Base-by-base conservation (phyloP, 2,113 vertebrate genomes). In the Sphaerodactylus townsendi region DNA sequence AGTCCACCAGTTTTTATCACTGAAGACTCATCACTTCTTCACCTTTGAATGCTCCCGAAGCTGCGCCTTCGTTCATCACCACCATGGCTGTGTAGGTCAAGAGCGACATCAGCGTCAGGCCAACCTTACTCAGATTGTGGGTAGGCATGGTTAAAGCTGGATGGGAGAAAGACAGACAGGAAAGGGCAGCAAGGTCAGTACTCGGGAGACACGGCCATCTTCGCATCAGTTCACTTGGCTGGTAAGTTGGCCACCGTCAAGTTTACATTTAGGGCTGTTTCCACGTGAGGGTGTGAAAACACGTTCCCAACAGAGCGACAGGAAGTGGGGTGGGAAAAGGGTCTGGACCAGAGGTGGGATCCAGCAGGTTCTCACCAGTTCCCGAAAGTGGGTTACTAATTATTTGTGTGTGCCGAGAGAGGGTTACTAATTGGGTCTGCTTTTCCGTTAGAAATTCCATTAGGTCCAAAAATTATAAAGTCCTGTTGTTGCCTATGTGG, bases 31-130 rank as follows among this genome's bases (percentile, higher is more conserved):
- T 68, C 59, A 39, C 14, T 1, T 92, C 85, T 1, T 92, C 86
- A 95, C 91, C 93, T 94, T 79, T 89, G 72, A 92, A 88, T 75
- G 33, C 77, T 39, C 91, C 91, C 35, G 92, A 92, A 72, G 87
- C 90, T 23, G 90, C 91, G 41, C 72, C 93, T 84, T 86, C 88
- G 5, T 87, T 94, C 64, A 93, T 82, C 50, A 85, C 46, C 86
- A 93, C 90, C 92, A 91, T 87, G 73, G 39, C 21, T 0, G 0
- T 50, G 78, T 92, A 94, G 10, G 76, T 21, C 77, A 77, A 44
- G 33, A 90, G 28, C 23, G 85, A 85, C 44, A 92, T 83, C 64
- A 87, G n/a, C 88, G 93, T 92, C 75, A 93, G 81, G 69, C 89
- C 86, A 69, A 87, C 33, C 79, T 91, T 91, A 44, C 80, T 0